Percentiles rank a stretch among this genome's conserved stretches.
These are phyloP conservation scores for Melanargia galathea DNA, from an alignment of 2,888 invertebrate species.

Conservation along the genomic window DNA sequence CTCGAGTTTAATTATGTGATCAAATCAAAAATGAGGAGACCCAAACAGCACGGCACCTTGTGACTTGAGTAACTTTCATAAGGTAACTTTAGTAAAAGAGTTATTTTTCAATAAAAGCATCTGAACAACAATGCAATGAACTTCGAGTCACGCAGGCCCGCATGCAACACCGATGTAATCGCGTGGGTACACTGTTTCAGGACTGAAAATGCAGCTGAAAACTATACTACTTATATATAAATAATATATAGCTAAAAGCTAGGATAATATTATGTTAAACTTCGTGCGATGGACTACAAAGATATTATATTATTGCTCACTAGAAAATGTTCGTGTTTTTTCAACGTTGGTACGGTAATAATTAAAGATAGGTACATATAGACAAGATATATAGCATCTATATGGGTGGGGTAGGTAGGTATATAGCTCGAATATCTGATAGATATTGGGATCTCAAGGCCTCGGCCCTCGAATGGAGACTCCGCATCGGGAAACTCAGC, in stretches of 20 bases:
- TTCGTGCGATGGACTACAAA: slow-evolving; percentile 35
- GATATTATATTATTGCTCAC: slow-evolving; percentile 17
- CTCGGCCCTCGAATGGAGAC: too few relatives aligned
- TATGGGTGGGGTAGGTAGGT: too few relatives aligned
- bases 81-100: not conserved
- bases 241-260: slow-evolving; percentile 13
- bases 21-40: not conserved
- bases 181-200: slow-evolving; percentile 45
- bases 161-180: slow-evolving; percentile 36
- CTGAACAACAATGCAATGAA: slow-evolving; percentile 40
- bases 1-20: too few relatives aligned
- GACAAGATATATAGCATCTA: too few relatives aligned
- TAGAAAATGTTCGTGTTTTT: not conserved
- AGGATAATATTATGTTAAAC: slow-evolving; percentile 22
- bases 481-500: too few relatives aligned
- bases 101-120: slow-evolving; percentile 36
- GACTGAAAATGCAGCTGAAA: slow-evolving; percentile 43
- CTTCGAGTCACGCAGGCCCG: slow-evolving; percentile 39
- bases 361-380: not conserved
- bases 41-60: not conserved
- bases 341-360: not conserved
- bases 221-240: slow-evolving; percentile 5
- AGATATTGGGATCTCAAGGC: too few relatives aligned
- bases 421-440: too few relatives aligned
- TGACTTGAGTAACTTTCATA: not conserved